Base-by-base conservation (phyloP, 2,113 vertebrate genomes). In the Vulpes lagopus region DNA sequence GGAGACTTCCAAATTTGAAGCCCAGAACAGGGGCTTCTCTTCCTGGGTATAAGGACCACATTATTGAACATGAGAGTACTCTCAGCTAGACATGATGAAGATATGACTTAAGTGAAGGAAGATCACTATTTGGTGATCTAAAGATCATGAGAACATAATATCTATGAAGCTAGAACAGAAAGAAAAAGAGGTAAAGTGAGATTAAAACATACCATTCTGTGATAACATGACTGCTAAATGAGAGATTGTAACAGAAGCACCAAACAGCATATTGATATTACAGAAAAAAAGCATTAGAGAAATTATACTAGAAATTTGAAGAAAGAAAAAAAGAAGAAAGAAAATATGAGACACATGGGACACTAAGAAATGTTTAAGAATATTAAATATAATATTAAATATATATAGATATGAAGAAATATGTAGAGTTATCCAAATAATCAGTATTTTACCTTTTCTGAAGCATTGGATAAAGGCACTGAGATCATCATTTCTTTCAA, bases 341-440 rank as follows among this genome's bases (percentile, higher is more conserved):
- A 83, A 78, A 93, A 55, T 38, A 27, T 84, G 27, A 84, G 49
- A 62, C 32, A 89, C 30, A 69, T 8, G 3, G 9, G 19, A 8
- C 67, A 60, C 7, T 20, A 93, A 79, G 49, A 89, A 8, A 27
- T 60, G 2, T 25, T 78, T 84, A 30, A 43, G 38, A 69, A 78
- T 78, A 71, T 78, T 60, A 84, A 79, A 62, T 89, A 78, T 27
- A 69, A 78, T 78, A 71, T 78, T 60, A 84, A 79, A 62, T 89
- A 78, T 27, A 3, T 49, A 23, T 23, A 85, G 1, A 22, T 60
- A 84, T 12, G 9, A 83, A 92, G 11, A 69, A 19, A 51, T 38
- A 69, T 2, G 0, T 43, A n/a, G n/a, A 30, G 16, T 55, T 74
- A 64, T 81, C 8, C 10, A 83, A 67, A 93, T 87, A 65, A 57